Percentiles rank a stretch among this genome's conserved stretches.
These are phyloP conservation scores for Endomychus coccineus DNA, from an alignment of 2,888 invertebrate species.

Conservation along the genomic window DNA sequence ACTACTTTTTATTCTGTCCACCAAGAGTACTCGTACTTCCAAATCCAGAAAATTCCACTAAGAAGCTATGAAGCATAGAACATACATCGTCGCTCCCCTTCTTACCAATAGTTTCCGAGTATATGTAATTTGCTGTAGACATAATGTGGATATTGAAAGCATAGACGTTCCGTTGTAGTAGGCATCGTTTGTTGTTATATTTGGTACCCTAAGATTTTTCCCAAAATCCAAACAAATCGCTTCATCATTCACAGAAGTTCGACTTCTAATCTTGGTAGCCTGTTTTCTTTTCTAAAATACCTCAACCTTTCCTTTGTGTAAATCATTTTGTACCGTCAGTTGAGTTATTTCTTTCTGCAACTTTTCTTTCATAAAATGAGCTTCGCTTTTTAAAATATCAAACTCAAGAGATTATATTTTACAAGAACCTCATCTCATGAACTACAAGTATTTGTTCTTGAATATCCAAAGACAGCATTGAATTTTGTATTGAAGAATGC, in stretches of 20 bases:
- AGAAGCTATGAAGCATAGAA: constrained; percentile 26
- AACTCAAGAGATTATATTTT: neutral
- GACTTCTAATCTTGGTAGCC: too few species aligned
- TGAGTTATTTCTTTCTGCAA: neutral
- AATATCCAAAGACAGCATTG: constrained; percentile 7
- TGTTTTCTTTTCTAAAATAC: constrained; percentile 8
- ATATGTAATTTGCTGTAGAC: constrained; percentile 20
- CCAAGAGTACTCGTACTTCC: too few species aligned
- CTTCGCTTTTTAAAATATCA: too few species aligned
- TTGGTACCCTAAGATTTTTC: too few species aligned
- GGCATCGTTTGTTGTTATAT: constrained; percentile 27
- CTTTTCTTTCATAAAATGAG: too few species aligned
- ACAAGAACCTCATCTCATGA: neutral
- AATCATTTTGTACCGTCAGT: neutral
- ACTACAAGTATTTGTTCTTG: constrained; percentile 3
- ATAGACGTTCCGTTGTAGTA: constrained; percentile 12
- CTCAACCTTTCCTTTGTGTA: constrained; percentile 5
- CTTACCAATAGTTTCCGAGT: constrained; percentile 24
- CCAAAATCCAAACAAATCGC: constrained; percentile 15
- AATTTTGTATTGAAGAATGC: constrained; percentile 4
- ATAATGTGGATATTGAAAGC: constrained; percentile 26
- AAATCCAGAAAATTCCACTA: constrained; percentile 16
- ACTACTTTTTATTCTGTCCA: too few species aligned
- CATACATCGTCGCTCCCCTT: constrained; percentile 27
- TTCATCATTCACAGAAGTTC: constrained; percentile 7